Conservation (phyloP, 2,888 invertebrate species). For the Drosophila diplacantha region DNA sequence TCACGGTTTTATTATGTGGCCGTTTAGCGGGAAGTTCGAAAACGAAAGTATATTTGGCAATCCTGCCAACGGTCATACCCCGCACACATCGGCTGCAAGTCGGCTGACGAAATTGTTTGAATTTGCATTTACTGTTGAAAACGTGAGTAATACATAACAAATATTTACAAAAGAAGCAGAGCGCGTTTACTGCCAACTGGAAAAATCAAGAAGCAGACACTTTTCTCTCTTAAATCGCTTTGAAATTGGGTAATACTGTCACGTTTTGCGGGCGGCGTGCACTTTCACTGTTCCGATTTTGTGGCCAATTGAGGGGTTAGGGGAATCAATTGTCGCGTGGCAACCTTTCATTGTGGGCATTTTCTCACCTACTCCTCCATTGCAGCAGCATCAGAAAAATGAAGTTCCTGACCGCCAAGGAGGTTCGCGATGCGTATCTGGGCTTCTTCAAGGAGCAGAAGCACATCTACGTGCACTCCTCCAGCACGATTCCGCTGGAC, state of each 20-base stretch:
- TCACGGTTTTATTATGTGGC: conserved; percentile 1
- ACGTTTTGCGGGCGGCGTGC: conserved; percentile 36
- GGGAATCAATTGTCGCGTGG: conserved; percentile 56
- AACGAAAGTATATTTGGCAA: neutral
- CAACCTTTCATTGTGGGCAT: conserved; percentile 30
- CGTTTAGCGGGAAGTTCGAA: neutral
- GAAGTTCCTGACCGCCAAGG: conserved; percentile 80
- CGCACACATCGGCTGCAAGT: conserved; percentile 60
- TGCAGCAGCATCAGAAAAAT: conserved; percentile 43
- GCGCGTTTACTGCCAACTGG: neutral
- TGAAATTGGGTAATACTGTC: conserved; percentile 36
- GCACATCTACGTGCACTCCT: conserved; percentile 97
- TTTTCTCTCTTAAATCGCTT: conserved; percentile 2
- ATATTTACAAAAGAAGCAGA: neutral
- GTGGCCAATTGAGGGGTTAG: conserved; percentile 16
- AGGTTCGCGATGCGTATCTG: conserved; percentile 90
- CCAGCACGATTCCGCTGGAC: conserved; percentile 97
- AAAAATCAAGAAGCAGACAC: neutral
- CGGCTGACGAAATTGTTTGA: conserved; percentile 64
- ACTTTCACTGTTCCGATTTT: conserved; percentile 57
- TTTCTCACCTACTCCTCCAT: conserved; percentile 26
- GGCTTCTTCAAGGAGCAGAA: conserved; percentile 92
- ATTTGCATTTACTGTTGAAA: conserved; percentile 51
- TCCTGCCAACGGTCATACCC: conserved; percentile 8
- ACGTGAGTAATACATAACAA: conserved; percentile 56